A percentile compares a stretch with the other conserved stretches of the same genome.
Conservation (phyloP, 1,140 invertebrate genomes). For the Portunus trituberculatus region DNA sequence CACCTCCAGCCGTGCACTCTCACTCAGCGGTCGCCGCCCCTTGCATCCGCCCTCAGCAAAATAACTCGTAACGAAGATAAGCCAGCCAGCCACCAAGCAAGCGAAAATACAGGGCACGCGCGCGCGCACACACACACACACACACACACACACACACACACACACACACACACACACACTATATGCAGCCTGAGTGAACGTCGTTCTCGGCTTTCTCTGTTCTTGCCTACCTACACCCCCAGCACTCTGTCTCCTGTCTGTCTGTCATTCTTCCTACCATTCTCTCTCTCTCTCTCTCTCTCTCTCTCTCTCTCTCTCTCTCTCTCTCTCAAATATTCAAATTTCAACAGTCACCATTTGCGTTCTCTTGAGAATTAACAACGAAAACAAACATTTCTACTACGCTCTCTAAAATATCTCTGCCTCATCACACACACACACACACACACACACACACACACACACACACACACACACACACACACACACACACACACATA, state of each 20-base stretch:
- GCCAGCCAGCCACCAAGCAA: neutral
- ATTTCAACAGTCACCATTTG: neutral
- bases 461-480: constrained; percentile 11
- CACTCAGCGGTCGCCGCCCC: constrained; percentile 3
- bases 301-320: too few species aligned
- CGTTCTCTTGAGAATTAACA: neutral
- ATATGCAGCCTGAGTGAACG: neutral
- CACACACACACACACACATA: constrained; percentile 8
- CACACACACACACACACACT: neutral
- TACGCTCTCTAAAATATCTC: neutral
- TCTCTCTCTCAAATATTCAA: neutral
- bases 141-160: constrained; percentile 40
- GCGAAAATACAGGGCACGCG: neutral
- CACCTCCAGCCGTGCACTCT: neutral
- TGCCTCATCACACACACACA: neutral
- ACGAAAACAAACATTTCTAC: neutral
- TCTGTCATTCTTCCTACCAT: neutral
- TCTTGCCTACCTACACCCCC: too few species aligned
- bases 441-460: constrained; percentile 6
- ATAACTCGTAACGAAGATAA: neutral
- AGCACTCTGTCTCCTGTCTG: neutral
- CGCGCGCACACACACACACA: constrained; percentile 31
- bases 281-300: too few species aligned
- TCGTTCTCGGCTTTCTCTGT: neutral
- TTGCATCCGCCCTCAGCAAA: neutral